A percentile compares a stretch with the other conserved stretches of the same genome.
phyloP scores from a whole-genome alignment of 2,888 invertebrate species.

The Drosophila mayaguana region DNA sequence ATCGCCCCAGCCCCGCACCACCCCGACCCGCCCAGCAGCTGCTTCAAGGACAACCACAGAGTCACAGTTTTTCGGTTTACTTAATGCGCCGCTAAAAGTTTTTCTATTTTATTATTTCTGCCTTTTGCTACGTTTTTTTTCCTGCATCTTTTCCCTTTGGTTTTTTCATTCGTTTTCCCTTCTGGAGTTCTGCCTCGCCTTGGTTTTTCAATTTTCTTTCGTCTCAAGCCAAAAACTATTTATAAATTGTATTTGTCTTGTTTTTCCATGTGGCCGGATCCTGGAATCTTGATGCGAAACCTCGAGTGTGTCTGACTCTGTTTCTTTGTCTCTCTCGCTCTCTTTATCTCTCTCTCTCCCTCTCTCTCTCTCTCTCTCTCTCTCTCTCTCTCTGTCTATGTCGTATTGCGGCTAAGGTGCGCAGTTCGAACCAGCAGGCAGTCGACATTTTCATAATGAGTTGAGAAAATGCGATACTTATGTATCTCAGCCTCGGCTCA shows the following conservation, averaged over 20 bases:
- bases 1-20: not conserved
- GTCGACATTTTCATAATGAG: conserved; percentile 50
- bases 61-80: conserved; percentile 79
- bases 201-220: conserved; percentile 74
- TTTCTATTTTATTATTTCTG: conserved; percentile 80
- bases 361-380: no score
- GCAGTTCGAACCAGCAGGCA: conserved; percentile 21
- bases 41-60: conserved; percentile 80
- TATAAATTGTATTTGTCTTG: conserved; percentile 76
- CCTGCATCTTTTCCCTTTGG: not conserved
- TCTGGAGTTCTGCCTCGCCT: conserved; percentile 22
- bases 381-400: not conserved
- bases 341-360: no score
- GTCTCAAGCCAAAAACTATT: conserved; percentile 74
- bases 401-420: conserved; percentile 29
- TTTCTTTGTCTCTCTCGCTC: not conserved
- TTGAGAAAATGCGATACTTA: conserved; percentile 29
- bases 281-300: conserved; percentile 35
- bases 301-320: conserved; percentile 5
- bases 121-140: conserved; percentile 50
- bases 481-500: conserved; percentile 1
- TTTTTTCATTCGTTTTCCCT: not conserved
- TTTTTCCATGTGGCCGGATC: conserved; percentile 54
- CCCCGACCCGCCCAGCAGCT: conserved; percentile 12
- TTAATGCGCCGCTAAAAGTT: conserved; percentile 81